phyloP scores from a whole-genome alignment of 2,797 vertebrate species.

The Anolis apletophallus region DNA sequence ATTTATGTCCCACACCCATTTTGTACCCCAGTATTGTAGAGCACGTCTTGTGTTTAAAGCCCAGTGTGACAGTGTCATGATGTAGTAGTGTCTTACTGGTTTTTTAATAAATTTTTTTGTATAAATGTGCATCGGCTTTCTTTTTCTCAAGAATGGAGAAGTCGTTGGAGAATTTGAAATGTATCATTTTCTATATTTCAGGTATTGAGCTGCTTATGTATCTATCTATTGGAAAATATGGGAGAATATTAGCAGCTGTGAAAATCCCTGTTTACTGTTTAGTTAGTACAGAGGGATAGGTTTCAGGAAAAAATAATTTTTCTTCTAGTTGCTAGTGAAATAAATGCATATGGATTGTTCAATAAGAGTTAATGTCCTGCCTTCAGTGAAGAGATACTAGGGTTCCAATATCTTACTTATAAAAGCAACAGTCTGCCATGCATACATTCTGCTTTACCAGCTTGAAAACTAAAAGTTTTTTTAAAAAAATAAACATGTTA shows the following conservation, averaged over 20 bases:
- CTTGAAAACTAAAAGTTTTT: not conserved
- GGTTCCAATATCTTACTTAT: not conserved
- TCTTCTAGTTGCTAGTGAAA: not conserved
- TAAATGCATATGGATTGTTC: not conserved
- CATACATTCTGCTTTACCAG: not conserved
- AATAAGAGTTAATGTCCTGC: not conserved
- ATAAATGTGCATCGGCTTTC: slow-evolving; percentile 74
- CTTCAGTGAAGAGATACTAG: not conserved
- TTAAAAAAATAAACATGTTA: not conserved
- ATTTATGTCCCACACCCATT: slow-evolving; percentile 70
- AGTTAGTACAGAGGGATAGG: not conserved
- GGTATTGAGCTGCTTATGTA: not conserved
- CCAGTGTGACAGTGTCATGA: slow-evolving; percentile 85
- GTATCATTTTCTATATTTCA: not conserved
- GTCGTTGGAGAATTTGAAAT: not conserved
- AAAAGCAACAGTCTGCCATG: not conserved
- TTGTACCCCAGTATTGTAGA: slow-evolving; percentile 79
- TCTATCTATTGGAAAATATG: not conserved
- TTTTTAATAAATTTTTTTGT: slow-evolving; percentile 89
- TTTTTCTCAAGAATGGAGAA: slow-evolving; percentile 60
- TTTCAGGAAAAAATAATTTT: not conserved
- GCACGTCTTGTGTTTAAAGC: slow-evolving; percentile 83
- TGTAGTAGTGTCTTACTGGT: slow-evolving; percentile 83
- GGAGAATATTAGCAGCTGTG: not conserved
- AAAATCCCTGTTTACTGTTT: no score